phyloP scores from a whole-genome alignment of 2,888 invertebrate species.

The Sarcophaga carnaria region DNA sequence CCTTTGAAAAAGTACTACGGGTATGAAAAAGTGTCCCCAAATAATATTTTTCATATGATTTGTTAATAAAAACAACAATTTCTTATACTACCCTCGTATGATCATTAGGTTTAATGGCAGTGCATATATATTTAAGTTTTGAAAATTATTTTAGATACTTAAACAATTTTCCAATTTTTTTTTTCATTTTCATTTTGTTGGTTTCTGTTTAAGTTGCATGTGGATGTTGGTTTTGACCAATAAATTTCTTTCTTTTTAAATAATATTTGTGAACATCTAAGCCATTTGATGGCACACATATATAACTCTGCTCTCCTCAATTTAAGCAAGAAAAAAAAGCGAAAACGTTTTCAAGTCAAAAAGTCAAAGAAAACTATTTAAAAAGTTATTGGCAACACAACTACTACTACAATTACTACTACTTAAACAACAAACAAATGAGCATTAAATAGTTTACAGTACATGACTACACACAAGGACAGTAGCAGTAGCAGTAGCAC shows the following conservation, averaged over 20 bases:
- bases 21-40: no score
- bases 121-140: no score
- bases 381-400: slow-evolving; percentile 51
- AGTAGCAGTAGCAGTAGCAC: background rate
- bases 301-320: no score
- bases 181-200: background rate
- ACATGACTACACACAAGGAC: background rate
- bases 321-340: background rate
- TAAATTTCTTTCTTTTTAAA: background rate
- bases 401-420: slow-evolving; percentile 8
- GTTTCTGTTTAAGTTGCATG: background rate
- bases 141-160: background rate
- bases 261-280: background rate
- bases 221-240: background rate
- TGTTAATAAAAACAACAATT: no score
- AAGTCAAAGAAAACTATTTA: slow-evolving; percentile 67
- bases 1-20: no score
- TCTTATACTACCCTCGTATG: no score
- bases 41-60: no score
- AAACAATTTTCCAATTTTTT: background rate
- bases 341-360: slow-evolving; percentile 50
- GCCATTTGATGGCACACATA: no score
- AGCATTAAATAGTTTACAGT: slow-evolving; percentile 57
- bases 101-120: no score
- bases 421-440: slow-evolving; percentile 61